Evolutionary conservation across 1,140 invertebrate species (phyloP).

Genomic region (Drosophila triauraria): DNA sequence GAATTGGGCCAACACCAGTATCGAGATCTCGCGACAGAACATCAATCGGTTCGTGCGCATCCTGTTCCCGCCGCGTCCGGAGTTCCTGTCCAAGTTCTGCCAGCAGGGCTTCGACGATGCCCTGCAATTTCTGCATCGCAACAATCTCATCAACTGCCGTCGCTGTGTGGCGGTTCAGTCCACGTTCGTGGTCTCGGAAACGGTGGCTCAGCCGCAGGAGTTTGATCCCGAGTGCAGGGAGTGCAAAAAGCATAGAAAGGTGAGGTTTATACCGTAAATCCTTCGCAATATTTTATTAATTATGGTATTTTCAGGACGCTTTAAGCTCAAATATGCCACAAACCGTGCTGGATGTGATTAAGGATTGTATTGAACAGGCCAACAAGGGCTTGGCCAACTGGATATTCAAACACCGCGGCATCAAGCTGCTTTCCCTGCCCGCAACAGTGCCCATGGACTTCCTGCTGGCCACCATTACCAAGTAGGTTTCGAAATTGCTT

Average conservation of each 20-base stretch:
- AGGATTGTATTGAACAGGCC: conserved; percentile 95
- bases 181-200: conserved; percentile 91
- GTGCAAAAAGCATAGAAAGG: conserved; percentile 93
- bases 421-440: conserved; percentile 93
- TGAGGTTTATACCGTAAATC: conserved; percentile 72
- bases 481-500: conserved; percentile 88
- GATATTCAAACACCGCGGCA: conserved; percentile 93
- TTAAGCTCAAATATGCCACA: conserved; percentile 94
- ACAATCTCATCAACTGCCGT: conserved; percentile 95
- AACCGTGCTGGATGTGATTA: conserved; percentile 93
- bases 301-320: conserved; percentile 89
- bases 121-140: conserved; percentile 95
- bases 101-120: conserved; percentile 99
- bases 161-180: conserved; percentile 93
- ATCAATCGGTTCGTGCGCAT: conserved; percentile 96
- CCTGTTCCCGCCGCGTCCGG: conserved; percentile 97
- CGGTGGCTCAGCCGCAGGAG: conserved; percentile 87
- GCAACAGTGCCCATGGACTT: conserved; percentile 95
- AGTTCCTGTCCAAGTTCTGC: conserved; percentile 97
- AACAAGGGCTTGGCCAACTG: conserved; percentile 96
- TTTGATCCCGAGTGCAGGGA: conserved; percentile 93
- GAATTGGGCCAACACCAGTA: conserved; percentile 97
- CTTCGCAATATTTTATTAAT: too few species aligned
- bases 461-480: conserved; percentile 92
- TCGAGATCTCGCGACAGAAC: conserved; percentile 96